Evolutionary conservation across 2,113 vertebrate species (phyloP), one percentile per base, ranked within the genome.

Genomic region (Zeus faber): DNA sequence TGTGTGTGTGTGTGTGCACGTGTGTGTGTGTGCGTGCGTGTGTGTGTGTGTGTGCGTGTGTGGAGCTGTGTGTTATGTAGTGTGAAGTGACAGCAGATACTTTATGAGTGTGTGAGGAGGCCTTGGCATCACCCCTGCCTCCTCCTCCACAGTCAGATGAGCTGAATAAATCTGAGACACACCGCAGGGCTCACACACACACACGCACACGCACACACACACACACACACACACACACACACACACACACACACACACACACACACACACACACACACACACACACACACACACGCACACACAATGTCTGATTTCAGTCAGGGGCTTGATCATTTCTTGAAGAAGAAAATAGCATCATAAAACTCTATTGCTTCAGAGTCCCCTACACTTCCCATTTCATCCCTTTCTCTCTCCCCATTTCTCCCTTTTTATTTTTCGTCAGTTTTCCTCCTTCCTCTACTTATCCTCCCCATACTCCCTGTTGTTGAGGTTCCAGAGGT

Each of bases 401-500:
- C 46, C 63, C 39, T 35, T 40, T 65, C 58, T 49, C 21, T 23
- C 16, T 35, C 26, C 23, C 35, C 58, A 40, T 33, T 24, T 39
- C 9, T 18, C 45, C 37, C 39, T 52, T 58, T 50, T 16, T 33
- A 54, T 27, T 35, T 18, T 29, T 62, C 56, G 58, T 50, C n/a
- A 27, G 54, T 27, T 35, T 18, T 29, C 60, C 56, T 57, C 33
- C 10, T 10, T 14, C n/a, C n/a, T 37, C 10, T 13, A 5, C 29
- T 20, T 16, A 33, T n/a, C n/a, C n/a, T n/a, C n/a, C 49, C 14
- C 18, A 31, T 29, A 33, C 27, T 44, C 39, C 72, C 65, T 84
- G 85, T 82, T 85, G 83, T 87, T 89, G 86, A 87, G 78, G 72
- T 73, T 74, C 67, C 49, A 54, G 77, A 63, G 74, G 70, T 46